A percentile compares a stretch with the other conserved stretches of the same genome.
Conservation (phyloP, 2,797 vertebrate species). For the Eleutherodactylus coqui region DNA sequence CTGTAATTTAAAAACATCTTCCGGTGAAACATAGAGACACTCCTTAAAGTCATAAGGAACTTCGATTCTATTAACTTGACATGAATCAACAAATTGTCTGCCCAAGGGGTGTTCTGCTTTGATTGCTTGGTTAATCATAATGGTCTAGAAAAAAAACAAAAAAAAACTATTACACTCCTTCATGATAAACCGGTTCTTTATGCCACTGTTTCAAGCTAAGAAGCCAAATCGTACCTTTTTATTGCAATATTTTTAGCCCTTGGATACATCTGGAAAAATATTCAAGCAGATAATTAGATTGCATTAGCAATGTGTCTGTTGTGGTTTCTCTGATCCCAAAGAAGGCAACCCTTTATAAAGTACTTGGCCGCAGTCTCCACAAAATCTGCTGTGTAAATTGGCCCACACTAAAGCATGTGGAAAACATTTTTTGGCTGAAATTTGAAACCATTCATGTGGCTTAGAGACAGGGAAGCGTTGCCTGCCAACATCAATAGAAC, state of each 20-base stretch:
- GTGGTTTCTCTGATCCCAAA: slow-evolving; percentile 81
- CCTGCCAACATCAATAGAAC: slow-evolving; percentile 87
- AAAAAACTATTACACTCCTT: slow-evolving; percentile 70
- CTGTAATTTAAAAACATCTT: slow-evolving; percentile 63
- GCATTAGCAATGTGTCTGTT: slow-evolving; percentile 83
- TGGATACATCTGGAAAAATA: slow-evolving; percentile 83
- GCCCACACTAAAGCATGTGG: slow-evolving; percentile 82
- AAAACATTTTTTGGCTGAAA: slow-evolving; percentile 85
- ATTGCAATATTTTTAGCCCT: slow-evolving; percentile 81
- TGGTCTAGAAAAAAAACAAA: slow-evolving; percentile 66
- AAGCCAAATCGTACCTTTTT: slow-evolving; percentile 78
- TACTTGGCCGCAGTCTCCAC: slow-evolving; percentile 75
- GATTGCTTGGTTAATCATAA: slow-evolving; percentile 71
- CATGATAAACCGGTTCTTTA: slow-evolving; percentile 78
- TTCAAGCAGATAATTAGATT: slow-evolving; percentile 84
- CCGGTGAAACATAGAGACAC: slow-evolving; percentile 55
- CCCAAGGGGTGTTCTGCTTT: slow-evolving; percentile 67
- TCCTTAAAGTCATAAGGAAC: slow-evolving; percentile 55
- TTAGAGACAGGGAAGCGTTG: slow-evolving; percentile 79
- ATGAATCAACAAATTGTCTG: slow-evolving; percentile 64
- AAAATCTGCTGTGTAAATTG: slow-evolving; percentile 83
- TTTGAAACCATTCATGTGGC: slow-evolving; percentile 85
- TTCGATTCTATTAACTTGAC: slow-evolving; percentile 64
- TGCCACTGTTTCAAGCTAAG: slow-evolving; percentile 75
- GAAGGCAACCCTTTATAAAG: slow-evolving; percentile 82